Evolutionary conservation across 2,797 vertebrate genomes (phyloP).

Genomic region (Hoplostethus atlanticus): DNA sequence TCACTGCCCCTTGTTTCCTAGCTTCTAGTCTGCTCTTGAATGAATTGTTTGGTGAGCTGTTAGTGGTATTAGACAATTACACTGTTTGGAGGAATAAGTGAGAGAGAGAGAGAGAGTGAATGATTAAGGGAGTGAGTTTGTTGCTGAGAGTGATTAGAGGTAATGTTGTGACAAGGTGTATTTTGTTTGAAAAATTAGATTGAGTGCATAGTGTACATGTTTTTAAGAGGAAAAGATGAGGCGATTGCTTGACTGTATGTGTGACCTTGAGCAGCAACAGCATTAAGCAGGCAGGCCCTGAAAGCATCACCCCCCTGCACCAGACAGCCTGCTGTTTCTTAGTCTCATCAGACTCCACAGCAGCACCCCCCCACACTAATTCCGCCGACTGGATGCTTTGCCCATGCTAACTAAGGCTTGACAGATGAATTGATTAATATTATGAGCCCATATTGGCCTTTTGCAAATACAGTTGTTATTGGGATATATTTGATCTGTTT

Average conservation of each 20-base stretch:
- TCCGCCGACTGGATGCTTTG: slow-evolving; percentile 28
- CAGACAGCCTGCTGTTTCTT: slow-evolving; percentile 57
- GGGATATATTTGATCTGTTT: too few species aligned
- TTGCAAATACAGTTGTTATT: neutral
- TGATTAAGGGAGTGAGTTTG: neutral
- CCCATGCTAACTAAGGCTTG: slow-evolving; percentile 3
- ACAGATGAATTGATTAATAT: slow-evolving; percentile 16
- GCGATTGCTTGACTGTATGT: slow-evolving; percentile 23
- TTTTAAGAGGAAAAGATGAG: neutral
- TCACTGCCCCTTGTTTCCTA: slow-evolving; percentile 3
- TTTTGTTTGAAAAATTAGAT: neutral
- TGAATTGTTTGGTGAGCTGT: slow-evolving; percentile 32
- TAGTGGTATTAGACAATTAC: neutral
- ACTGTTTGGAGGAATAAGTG: neutral
- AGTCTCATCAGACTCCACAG: slow-evolving; percentile 46
- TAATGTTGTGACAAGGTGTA: neutral
- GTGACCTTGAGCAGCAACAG: slow-evolving; percentile 57
- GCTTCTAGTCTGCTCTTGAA: slow-evolving; percentile 32
- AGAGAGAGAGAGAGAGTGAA: slow-evolving; percentile 1
- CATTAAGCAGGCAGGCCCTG: slow-evolving; percentile 47
- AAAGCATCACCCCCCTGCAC: slow-evolving; percentile 61
- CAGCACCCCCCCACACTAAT: slow-evolving; percentile 29
- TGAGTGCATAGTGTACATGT: neutral
- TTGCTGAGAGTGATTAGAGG: neutral
- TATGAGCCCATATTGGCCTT: too few species aligned